Conservation (phyloP, 2,888 invertebrate genomes). For the Lydus trimaculatus region DNA sequence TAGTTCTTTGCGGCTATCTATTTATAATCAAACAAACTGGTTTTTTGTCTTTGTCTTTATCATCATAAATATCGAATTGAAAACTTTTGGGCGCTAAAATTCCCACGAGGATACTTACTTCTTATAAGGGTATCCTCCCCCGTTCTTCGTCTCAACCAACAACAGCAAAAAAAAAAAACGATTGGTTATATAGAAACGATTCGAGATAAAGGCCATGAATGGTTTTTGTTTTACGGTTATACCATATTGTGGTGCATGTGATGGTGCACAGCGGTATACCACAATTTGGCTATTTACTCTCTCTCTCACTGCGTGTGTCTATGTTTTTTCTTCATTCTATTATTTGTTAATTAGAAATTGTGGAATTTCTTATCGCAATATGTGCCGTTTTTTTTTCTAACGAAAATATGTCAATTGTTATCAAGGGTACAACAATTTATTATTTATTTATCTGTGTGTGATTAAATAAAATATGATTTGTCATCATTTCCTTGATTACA, state of each 20-base stretch:
- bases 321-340: too few species aligned
- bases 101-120: constrained; percentile 32
- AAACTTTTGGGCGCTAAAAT: constrained; percentile 39
- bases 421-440: not conserved
- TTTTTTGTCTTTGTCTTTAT: too few species aligned
- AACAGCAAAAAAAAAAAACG: too few species aligned
- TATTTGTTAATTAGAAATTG: not conserved
- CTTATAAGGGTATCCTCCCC: too few species aligned
- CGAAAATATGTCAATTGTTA: not conserved
- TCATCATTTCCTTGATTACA: constrained; percentile 5
- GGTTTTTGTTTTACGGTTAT: constrained; percentile 34
- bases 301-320: too few species aligned
- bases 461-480: not conserved
- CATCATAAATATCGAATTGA: too few species aligned
- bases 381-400: not conserved
- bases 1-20: not conserved
- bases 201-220: constrained; percentile 36
- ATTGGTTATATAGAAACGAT: too few species aligned
- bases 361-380: not conserved
- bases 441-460: not conserved
- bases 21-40: not conserved
- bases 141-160: too few species aligned
- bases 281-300: not conserved
- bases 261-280: constrained; percentile 3
- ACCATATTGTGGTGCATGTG: constrained; percentile 11